Conservation (phyloP, 2,888 invertebrate genomes). For the Leucophenga montana region DNA sequence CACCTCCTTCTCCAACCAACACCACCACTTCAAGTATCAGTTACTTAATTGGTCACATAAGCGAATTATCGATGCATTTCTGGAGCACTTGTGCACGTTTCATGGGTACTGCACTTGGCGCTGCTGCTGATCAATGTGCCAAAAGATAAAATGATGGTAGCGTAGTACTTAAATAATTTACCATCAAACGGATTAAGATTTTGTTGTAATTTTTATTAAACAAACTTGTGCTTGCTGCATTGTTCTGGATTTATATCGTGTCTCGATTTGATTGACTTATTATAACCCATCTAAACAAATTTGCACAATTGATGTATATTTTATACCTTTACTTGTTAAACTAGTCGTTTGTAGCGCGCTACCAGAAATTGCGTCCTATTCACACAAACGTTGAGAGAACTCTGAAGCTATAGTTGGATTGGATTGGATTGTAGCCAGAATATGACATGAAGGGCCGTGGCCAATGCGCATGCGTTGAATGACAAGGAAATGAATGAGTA, state of each 20-base stretch:
- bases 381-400: not conserved
- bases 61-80: slow-evolving; percentile 64
- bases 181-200: not conserved
- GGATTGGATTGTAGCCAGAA: too few relatives aligned
- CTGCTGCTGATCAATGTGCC: not conserved
- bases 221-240: not conserved
- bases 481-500: too few relatives aligned
- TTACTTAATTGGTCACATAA: slow-evolving; percentile 58
- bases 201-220: slow-evolving; percentile 21
- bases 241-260: too few relatives aligned
- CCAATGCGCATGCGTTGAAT: too few relatives aligned
- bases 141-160: not conserved
- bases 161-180: too few relatives aligned
- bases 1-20: slow-evolving; percentile 13
- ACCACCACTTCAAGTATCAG: slow-evolving; percentile 38
- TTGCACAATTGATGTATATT: not conserved
- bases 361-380: not conserved
- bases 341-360: slow-evolving; percentile 30
- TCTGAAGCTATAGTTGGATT: not conserved
- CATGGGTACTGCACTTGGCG: slow-evolving; percentile 10
- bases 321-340: slow-evolving; percentile 20
- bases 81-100: slow-evolving; percentile 61
- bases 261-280: not conserved
- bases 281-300: not conserved
- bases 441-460: too few relatives aligned